Evolutionary conservation across 2,113 vertebrate genomes (phyloP).

Genomic region (Myrmecobius fasciatus): DNA sequence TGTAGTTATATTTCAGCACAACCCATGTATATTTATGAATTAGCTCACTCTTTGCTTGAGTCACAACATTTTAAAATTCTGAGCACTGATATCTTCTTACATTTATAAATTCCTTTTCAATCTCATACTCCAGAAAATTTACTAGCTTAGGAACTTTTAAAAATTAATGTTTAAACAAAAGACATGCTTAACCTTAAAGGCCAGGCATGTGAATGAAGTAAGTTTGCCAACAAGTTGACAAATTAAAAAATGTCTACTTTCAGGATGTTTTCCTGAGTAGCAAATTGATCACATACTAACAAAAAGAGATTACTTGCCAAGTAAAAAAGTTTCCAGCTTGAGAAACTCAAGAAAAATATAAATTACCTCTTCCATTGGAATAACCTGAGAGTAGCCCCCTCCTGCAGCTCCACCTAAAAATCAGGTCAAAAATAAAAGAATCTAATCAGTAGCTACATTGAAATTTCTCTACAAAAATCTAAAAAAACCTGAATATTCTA

Average conservation of each 20-base stretch:
- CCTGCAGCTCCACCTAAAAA: slow-evolving; percentile 96
- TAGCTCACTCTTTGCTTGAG: neutral
- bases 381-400: slow-evolving; percentile 97
- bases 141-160: neutral
- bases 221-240: slow-evolving; percentile 29
- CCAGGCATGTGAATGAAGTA: slow-evolving; percentile 29
- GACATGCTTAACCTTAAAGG: slow-evolving; percentile 8
- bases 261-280: slow-evolving; percentile 18
- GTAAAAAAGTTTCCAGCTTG: neutral
- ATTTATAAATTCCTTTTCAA: neutral
- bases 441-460: neutral
- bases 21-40: accelerated
- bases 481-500: slow-evolving; percentile 9
- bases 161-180: slow-evolving; percentile 19
- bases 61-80: neutral
- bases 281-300: slow-evolving; percentile 4
- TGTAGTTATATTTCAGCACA: neutral
- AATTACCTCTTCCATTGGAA: slow-evolving; percentile 99
- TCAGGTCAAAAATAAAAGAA: slow-evolving; percentile 53
- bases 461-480: slow-evolving; percentile 11
- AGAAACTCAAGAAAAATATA: neutral
- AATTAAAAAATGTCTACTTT: slow-evolving; percentile 8
- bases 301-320: neutral
- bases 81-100: neutral
- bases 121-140: neutral